phyloP scores from a whole-genome alignment of 2,113 vertebrate genomes.

The Elaphurus davidianus region DNA sequence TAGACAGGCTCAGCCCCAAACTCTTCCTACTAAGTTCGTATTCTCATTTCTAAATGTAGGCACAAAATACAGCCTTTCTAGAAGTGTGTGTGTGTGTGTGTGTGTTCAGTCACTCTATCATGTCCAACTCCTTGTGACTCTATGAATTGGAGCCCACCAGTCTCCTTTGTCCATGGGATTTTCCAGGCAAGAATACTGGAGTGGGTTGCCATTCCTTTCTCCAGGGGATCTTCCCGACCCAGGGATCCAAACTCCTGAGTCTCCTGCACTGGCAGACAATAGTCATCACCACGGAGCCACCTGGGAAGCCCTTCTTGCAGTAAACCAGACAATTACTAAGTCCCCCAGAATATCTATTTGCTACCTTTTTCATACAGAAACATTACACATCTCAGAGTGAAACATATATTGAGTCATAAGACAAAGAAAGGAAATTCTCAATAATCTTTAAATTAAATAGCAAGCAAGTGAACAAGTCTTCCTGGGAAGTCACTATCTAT shows the following conservation, averaged over 20 bases:
- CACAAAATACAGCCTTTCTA: neutral
- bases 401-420: neutral
- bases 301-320: neutral
- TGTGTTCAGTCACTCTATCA: rapidly evolving
- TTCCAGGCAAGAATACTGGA: neutral
- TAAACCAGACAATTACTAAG: neutral
- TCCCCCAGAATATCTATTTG: neutral
- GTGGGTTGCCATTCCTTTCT: neutral
- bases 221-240: neutral
- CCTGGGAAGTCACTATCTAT: neutral
- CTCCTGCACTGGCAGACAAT: neutral
- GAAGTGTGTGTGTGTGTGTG: neutral
- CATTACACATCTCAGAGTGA: neutral
- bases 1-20: neutral
- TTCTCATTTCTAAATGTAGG: neutral
- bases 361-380: neutral
- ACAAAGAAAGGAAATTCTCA: neutral
- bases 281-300: neutral
- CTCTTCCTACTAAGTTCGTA: neutral
- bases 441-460: neutral
- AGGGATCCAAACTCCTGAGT: neutral
- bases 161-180: neutral
- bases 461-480: neutral
- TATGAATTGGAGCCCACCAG: neutral
- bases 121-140: neutral